phyloP scores from a whole-genome alignment of 2,113 vertebrate genomes.

The Cynocephalus volans region DNA sequence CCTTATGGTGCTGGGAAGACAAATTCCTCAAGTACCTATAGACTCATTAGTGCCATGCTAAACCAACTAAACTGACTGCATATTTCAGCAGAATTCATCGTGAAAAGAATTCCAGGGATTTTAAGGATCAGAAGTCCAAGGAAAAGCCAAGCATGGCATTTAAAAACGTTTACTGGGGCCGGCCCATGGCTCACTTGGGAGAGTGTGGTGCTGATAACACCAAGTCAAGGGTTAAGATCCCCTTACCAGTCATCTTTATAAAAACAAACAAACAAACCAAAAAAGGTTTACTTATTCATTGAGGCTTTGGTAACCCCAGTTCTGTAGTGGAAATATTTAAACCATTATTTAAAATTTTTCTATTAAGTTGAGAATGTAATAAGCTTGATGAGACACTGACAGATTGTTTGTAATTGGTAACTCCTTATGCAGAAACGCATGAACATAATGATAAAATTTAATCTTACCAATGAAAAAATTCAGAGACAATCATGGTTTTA shows the following conservation, averaged over 20 bases:
- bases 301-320: background rate
- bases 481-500: background rate
- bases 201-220: background rate
- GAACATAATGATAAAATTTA: background rate
- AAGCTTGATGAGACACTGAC: background rate
- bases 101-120: background rate
- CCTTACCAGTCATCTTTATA: no score
- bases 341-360: background rate
- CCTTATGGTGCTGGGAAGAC: background rate
- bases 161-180: background rate
- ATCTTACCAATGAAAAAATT: background rate
- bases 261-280: no score
- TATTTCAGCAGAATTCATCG: background rate
- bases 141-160: background rate
- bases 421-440: background rate
- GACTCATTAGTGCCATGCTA: background rate
- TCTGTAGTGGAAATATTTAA: constrained; percentile 4
- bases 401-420: background rate
- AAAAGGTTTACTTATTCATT: background rate
- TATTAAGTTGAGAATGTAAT: background rate
- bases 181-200: no score
- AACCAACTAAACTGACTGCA: background rate
- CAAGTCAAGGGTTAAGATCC: no score
- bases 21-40: no score
- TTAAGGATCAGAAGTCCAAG: background rate